A percentile compares a stretch with the other conserved stretches of the same genome.
phyloP scores from a whole-genome alignment of 2,797 vertebrate genomes.

The Bucorvus abyssinicus region DNA sequence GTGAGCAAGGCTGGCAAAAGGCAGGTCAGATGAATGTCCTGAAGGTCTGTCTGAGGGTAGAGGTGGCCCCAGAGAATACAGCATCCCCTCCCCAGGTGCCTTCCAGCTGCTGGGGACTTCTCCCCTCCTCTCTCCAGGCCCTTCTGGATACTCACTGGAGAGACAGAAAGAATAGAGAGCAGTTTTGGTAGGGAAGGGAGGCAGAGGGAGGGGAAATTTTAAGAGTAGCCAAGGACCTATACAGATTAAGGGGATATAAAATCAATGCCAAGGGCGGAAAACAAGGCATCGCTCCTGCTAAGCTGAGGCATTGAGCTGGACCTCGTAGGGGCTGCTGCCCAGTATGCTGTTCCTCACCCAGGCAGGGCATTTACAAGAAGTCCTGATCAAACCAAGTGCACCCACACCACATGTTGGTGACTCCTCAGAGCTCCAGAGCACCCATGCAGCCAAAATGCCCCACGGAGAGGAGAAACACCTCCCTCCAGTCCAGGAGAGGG shows the following conservation, averaged over 20 bases:
- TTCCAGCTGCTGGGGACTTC: neutral
- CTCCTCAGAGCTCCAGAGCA: neutral
- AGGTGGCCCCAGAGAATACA: neutral
- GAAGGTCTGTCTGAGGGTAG: neutral
- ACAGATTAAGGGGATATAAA: neutral
- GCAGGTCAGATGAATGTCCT: neutral
- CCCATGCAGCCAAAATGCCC: neutral
- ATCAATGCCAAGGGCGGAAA: neutral
- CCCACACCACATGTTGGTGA: neutral
- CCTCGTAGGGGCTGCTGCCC: rapidly evolving
- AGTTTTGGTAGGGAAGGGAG: neutral
- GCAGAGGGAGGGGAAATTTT: neutral
- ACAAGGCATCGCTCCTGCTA: neutral
- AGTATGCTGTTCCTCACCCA: neutral
- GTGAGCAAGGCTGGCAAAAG: neutral
- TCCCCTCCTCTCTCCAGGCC: neutral
- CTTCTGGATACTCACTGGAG: neutral
- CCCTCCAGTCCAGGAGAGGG: rapidly evolving
- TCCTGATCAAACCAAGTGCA: neutral
- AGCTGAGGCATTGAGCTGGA: neutral
- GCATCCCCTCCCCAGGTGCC: neutral
- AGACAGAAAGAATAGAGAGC: neutral
- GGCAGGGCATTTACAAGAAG: neutral
- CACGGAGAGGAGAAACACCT: neutral
- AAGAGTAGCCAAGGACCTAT: neutral